Base-by-base conservation (phyloP, 2,113 vertebrate species). In the Alligator sinensis region DNA sequence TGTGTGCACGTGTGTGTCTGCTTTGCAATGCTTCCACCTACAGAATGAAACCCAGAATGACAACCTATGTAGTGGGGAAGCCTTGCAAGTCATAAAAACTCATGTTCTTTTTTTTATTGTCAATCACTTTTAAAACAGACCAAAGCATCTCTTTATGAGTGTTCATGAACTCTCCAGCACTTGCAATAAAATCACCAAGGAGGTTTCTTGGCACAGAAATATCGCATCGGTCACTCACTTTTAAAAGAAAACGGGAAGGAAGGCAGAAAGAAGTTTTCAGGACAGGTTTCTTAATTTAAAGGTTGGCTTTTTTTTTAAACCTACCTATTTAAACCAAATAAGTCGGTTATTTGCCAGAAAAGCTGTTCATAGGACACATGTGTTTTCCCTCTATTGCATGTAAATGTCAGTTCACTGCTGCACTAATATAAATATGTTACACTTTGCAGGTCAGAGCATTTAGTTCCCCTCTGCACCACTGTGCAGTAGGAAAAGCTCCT, bases 21-120 rank as follows among this genome's bases (percentile, higher is more conserved):
- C 93, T 97, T 80, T 21, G 83, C 96, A 97, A 96, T 34, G 81
- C 90, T 93, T 95, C 96, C 97, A 96, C 94, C 96, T 96, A 92
- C 57, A 91, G 97, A 88, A 62, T 2, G 2, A 70, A 70, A 5
- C 2, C 21, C 80, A 55, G 94, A 89, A 96, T 14, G n/a, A 94
- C 96, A 92, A 63, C 62, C 25, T 75, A 12, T 84, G 28, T 34
- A 21, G 34, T 24, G 30, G 30, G 34, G 70, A 47, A 38, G 38
- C 12, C 34, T 72, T 72, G 68, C 34, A 38, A 78, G 64, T 12
- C n/a, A 80, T 21, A 38, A 78, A 55, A 24, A 19, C 38, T 82
- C 15, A 38, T 38, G 62, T 66, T 78, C 38, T 47, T 47, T 38
- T 72, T 11, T 22, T 38, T 24, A 74, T 24, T 47, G 70, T 74